Conservation (phyloP, 2,113 vertebrate genomes). For the Leiothrix lutea region DNA sequence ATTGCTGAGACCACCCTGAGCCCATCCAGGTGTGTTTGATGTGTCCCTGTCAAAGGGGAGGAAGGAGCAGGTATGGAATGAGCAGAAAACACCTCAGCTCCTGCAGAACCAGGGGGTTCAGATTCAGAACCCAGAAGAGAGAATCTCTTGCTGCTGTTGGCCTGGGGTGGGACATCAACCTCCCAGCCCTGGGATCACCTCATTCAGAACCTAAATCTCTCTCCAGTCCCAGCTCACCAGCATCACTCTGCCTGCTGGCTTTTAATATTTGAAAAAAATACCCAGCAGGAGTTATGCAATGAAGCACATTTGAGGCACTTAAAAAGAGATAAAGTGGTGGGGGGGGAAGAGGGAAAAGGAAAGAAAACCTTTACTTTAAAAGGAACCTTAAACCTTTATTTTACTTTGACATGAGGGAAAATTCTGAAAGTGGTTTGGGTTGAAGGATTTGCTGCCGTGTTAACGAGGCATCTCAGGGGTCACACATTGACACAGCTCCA, state of each 20-base stretch:
- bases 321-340: rapidly evolving
- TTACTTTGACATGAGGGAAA: background rate
- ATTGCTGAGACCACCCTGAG: background rate
- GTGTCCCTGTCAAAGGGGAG: background rate
- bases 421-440: background rate
- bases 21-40: background rate
- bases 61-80: background rate
- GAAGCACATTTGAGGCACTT: background rate
- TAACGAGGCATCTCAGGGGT: background rate
- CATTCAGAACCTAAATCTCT: background rate
- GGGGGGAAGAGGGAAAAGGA: rapidly evolving
- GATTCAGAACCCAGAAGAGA: background rate
- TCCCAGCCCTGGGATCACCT: background rate
- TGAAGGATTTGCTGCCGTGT: background rate
- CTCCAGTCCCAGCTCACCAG: background rate
- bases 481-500: background rate
- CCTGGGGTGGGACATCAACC: background rate
- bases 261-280: conserved; percentile 2
- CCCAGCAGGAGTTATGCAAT: conserved; percentile 5
- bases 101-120: background rate
- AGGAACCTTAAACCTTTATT: background rate
- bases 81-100: background rate
- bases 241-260: background rate
- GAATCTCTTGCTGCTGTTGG: rapidly evolving
- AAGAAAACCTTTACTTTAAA: background rate